phyloP scores from a whole-genome alignment of 2,797 vertebrate species.

The Amniataba percoides region DNA sequence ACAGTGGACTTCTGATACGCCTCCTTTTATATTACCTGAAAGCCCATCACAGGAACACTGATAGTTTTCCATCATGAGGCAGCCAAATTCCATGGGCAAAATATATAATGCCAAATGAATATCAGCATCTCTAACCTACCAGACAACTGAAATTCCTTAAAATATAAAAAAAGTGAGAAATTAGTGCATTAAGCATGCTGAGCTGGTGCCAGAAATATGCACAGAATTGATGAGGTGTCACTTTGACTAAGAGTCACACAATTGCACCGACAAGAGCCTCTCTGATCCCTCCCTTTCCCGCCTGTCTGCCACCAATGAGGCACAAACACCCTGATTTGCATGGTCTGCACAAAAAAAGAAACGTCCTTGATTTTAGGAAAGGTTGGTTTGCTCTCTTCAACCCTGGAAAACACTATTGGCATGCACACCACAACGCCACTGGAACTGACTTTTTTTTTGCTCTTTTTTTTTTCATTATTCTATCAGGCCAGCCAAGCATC shows the following conservation, averaged over 20 bases:
- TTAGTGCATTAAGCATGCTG: constrained; percentile 81
- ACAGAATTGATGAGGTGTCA: constrained; percentile 88
- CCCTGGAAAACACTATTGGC: constrained; percentile 67
- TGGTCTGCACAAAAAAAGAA: constrained; percentile 79
- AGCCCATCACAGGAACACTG: not conserved
- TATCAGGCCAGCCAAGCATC: constrained; percentile 54
- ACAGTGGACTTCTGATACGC: constrained; percentile 8
- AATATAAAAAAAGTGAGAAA: constrained; percentile 62
- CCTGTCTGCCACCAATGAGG: constrained; percentile 80
- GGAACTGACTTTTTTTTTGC: constrained; percentile 25
- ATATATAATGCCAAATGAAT: constrained; percentile 40
- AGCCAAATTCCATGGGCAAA: not conserved
- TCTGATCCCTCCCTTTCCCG: constrained; percentile 83
- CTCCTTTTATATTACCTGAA: constrained; percentile 15
- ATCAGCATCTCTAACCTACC: constrained; percentile 53
- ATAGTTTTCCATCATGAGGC: constrained; percentile 16
- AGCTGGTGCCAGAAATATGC: constrained; percentile 83
- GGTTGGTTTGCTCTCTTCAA: constrained; percentile 76
- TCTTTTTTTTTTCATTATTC: constrained; percentile 30
- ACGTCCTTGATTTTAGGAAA: constrained; percentile 84
- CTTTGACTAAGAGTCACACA: constrained; percentile 87
- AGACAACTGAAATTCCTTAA: constrained; percentile 64
- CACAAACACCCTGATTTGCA: constrained; percentile 80
- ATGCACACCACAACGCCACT: constrained; percentile 54
- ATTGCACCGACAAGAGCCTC: constrained; percentile 81